A percentile compares a stretch with the other conserved stretches of the same genome.
Evolutionary conservation across 2,113 vertebrate species (phyloP).

Genomic region (Zosterops pallidus): DNA sequence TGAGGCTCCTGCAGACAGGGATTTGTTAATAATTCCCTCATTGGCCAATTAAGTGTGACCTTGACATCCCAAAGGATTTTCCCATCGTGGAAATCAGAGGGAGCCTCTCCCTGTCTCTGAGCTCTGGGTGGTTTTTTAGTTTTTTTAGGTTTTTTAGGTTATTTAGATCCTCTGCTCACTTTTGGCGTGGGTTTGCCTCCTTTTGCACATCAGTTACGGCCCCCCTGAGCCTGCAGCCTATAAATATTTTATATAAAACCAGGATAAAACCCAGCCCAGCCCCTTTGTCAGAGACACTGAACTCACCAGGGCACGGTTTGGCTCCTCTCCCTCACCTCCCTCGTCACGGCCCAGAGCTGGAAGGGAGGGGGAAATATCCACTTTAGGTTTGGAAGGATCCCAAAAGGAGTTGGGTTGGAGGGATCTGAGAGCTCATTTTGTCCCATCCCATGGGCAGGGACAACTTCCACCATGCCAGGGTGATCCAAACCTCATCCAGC

Average conservation of each 20-base stretch:
- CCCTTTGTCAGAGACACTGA: background rate
- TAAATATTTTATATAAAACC: background rate
- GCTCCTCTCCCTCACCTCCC: background rate
- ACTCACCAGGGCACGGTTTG: background rate
- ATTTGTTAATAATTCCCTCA: background rate
- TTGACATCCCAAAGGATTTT: background rate
- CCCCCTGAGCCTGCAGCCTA: background rate
- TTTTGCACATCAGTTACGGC: background rate
- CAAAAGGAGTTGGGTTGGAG: background rate
- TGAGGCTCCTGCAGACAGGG: background rate
- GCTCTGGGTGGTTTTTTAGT: background rate
- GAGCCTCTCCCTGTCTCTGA: background rate
- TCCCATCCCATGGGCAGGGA: background rate
- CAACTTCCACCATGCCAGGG: fast-evolving
- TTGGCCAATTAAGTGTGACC: background rate
- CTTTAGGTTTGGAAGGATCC: background rate
- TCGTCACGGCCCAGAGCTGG: background rate
- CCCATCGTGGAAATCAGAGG: fast-evolving
- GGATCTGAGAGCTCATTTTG: background rate
- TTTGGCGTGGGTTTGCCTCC: background rate
- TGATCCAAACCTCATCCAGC: fast-evolving
- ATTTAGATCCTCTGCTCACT: background rate
- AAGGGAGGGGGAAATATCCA: background rate
- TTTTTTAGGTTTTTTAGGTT: background rate
- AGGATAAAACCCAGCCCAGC: background rate